A percentile compares a stretch with the other conserved stretches of the same genome.
These are phyloP conservation scores for Macrophya alboannulata DNA, from an alignment of 2,888 invertebrate genomes.

Conservation along the genomic window DNA sequence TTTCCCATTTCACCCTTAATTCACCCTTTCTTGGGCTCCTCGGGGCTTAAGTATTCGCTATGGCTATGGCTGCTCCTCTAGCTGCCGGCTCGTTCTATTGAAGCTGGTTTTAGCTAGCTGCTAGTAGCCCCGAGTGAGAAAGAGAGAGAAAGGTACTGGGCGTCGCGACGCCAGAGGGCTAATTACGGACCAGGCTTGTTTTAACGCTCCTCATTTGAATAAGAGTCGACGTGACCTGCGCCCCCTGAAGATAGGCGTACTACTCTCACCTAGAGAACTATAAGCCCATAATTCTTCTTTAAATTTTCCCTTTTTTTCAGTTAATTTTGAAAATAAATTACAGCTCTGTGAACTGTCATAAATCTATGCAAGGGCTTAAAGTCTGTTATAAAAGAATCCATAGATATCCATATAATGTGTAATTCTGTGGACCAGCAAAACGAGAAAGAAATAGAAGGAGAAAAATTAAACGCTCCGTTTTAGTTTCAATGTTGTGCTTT, in stretches of 20 bases:
- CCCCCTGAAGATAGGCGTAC: slow-evolving; percentile 28
- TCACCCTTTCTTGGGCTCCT: slow-evolving; percentile 28
- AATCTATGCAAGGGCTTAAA: not conserved
- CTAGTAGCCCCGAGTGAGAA: slow-evolving; percentile 16
- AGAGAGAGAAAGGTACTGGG: slow-evolving; percentile 43
- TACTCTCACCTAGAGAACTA: slow-evolving; percentile 20
- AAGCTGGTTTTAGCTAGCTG: slow-evolving; percentile 23
- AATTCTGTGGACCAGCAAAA: not conserved
- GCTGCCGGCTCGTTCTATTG: slow-evolving; percentile 16
- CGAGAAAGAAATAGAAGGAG: not conserved
- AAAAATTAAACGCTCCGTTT: not conserved
- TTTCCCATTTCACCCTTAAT: slow-evolving; percentile 49
- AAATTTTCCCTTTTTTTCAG: not conserved
- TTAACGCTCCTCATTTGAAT: slow-evolving; percentile 59
- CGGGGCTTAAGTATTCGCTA: not conserved
- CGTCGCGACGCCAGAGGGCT: slow-evolving; percentile 56
- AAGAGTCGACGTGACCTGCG: slow-evolving; percentile 57
- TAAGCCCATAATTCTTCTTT: not conserved
- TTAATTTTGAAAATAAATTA: not conserved
- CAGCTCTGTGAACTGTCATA: not conserved
- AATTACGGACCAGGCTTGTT: slow-evolving; percentile 58
- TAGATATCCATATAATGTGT: not conserved
- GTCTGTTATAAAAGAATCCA: too few relatives aligned
- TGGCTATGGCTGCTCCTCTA: slow-evolving; percentile 18
- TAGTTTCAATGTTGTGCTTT: slow-evolving; percentile 35